These are phyloP conservation scores for Phyllotreta cruciferae DNA, from an alignment of 2,888 invertebrate species.

Conservation along the genomic window DNA sequence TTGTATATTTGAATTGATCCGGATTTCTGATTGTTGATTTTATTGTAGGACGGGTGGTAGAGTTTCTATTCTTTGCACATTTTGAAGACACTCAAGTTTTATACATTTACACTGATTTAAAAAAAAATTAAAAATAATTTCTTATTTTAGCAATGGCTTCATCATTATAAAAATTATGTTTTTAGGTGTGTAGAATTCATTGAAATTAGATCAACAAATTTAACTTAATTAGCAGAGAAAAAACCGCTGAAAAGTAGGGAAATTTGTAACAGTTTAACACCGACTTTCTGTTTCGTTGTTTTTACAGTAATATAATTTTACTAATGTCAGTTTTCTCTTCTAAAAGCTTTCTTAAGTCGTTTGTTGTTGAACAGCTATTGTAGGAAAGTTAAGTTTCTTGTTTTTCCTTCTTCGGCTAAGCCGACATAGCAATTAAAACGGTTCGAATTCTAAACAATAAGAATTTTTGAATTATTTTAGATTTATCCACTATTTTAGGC, in stretches of 20 bases:
- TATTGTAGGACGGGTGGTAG: no score
- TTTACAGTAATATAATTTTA: conserved; percentile 21
- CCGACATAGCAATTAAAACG: conserved; percentile 17
- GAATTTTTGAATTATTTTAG: no score
- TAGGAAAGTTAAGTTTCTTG: conserved; percentile 24
- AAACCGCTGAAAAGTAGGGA: background rate
- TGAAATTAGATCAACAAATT: no score
- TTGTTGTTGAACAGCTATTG: conserved; percentile 7
- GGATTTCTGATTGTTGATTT: no score
- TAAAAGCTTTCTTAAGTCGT: conserved; percentile 30
- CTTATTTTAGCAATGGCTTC: no score
- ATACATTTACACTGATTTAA: no score
- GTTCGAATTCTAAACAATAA: background rate
- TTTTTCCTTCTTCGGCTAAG: conserved; percentile 23
- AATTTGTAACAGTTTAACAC: conserved; percentile 15
- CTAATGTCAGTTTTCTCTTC: conserved; percentile 28
- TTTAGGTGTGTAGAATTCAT: no score
- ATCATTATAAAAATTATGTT: no score
- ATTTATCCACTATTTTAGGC: no score
- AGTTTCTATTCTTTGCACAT: no score
- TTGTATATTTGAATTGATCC: background rate
- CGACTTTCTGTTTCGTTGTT: conserved; percentile 24
- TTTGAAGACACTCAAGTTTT: no score
- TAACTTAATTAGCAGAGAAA: background rate
- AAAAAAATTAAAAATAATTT: no score